Evolutionary conservation across 1,140 invertebrate species (phyloP), one percentile per base, ranked within the genome.

Genomic region (Portunus trituberculatus): DNA sequence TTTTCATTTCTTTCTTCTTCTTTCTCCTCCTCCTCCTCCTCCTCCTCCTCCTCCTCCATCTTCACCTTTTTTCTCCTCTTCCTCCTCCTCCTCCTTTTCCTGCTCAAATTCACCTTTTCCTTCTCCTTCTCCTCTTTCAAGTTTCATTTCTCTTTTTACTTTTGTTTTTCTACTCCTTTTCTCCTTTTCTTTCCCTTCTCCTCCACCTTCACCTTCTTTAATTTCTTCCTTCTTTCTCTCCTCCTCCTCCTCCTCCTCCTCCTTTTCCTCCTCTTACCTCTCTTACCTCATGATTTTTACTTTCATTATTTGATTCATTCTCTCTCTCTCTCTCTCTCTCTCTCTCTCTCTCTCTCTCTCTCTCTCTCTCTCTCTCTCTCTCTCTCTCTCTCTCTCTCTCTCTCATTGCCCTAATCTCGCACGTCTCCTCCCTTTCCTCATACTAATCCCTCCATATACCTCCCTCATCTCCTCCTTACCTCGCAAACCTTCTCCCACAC

Each of bases 261-360:
- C 83, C 25, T 84, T 25, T n/a, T 28, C n/a, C 31, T 84, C 83
- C 25, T 28, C n/a, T 12, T 84, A 4, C 10, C 10, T 12, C 83
- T 84, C n/a, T 6, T 25, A 84, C 83, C 0, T 84, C n/a, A n/a
- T 28, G 10, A n/a, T 28, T n/a, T 6, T 84, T 25, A 84, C 28
- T 25, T 12, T 84, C 83, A 84, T 84, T 28, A 84, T 84, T 32
- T 12, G 8, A 10, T 12, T 84, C 83, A 20, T 84, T 91, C 89
- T 91, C 45, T 91, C 45, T 89, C 87, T 89, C 87, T 89, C 31
- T 88, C n/a, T 88, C 31, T 89, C 87, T 89, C 32, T 89, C 87
- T 91, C 45, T 48, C 45, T 48, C 45, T 91, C 39, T 16, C 39
- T 90, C 32, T 14, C n/a, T 28, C 83, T 84, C 83, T 84, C 83